phyloP scores from a whole-genome alignment of 2,888 invertebrate genomes.

The Hydropsyche betteni region DNA sequence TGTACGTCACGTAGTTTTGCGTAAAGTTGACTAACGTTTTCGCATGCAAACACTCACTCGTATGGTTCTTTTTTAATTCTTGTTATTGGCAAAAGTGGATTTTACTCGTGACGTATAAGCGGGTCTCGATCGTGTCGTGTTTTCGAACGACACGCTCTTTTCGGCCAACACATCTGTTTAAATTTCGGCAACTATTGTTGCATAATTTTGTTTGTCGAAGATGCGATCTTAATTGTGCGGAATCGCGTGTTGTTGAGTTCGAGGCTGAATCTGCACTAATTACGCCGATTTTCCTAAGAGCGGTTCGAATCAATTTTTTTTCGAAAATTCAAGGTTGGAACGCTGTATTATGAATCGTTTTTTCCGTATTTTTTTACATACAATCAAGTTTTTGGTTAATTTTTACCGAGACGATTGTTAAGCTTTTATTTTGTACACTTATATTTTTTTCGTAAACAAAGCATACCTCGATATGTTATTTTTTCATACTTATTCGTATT shows the following conservation, averaged over 20 bases:
- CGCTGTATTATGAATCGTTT: no score
- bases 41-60: background rate
- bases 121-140: no score
- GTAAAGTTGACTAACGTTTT: constrained; percentile 8
- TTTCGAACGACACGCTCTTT: background rate
- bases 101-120: background rate
- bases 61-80: background rate
- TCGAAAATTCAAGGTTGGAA: no score
- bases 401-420: no score
- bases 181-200: background rate
- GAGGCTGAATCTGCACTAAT: constrained; percentile 12
- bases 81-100: constrained; percentile 8
- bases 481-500: no score
- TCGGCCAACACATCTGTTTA: background rate
- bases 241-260: constrained; percentile 16
- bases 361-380: no score
- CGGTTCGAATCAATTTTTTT: no score
- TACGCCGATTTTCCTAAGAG: constrained; percentile 1
- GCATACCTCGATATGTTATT: no score
- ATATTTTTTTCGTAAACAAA: no score
- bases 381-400: no score
- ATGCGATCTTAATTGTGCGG: constrained; percentile 5
- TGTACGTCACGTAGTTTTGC: background rate
- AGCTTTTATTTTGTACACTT: no score
- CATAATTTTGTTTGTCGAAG: background rate